Base-by-base conservation (phyloP, 2,888 invertebrate species). In the Tipula unca region DNA sequence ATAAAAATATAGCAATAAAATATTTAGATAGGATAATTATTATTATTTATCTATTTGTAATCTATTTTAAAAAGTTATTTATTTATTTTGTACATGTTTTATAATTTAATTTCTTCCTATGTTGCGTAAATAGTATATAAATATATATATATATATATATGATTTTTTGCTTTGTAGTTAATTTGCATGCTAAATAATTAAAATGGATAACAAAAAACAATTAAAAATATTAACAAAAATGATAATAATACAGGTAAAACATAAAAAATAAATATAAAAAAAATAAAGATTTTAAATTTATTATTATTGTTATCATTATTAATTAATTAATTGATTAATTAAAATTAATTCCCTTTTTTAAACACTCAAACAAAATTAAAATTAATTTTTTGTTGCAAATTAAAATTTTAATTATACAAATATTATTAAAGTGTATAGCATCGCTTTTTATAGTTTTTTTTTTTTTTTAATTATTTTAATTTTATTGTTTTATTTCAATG, bases 401-500 rank as follows among this genome's bases (percentile, higher is more conserved):
- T 69, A 69, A 69, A 69, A 69, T 69, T 69, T 69, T 69, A 69
- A 69, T n/a, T 25, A 69, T 8, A 10, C 10, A 48, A 20, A 25
- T 69, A 25, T 25, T 69, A 25, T 69, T 69, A 20, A 48, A 69
- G 69, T 48, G 48, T 48, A 69, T 69, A 69, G 69, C 69, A 69
- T 69, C 69, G 69, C 69, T 69, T 69, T 69, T 84, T 25, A 35
- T 84, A 36, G 25, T 84, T 83, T 84, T 39, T 35, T 84, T n/a
- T 84, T 35, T 35, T 84, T 84, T 10, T 84, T 36, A 36, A 20
- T 84, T 32, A 20, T 20, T 84, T 2, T 69, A 17, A 48, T 17
- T 48, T 82, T 82, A 1, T 25, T 29, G 13, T 32, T 83, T 36
- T 84, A 1, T 84, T 39, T 36, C 8, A 88, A 90, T 91, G 90